Evolutionary conservation across 2,113 vertebrate species (phyloP), one percentile per base, ranked within the genome.

Genomic region (Pygoscelis antarcticus): DNA sequence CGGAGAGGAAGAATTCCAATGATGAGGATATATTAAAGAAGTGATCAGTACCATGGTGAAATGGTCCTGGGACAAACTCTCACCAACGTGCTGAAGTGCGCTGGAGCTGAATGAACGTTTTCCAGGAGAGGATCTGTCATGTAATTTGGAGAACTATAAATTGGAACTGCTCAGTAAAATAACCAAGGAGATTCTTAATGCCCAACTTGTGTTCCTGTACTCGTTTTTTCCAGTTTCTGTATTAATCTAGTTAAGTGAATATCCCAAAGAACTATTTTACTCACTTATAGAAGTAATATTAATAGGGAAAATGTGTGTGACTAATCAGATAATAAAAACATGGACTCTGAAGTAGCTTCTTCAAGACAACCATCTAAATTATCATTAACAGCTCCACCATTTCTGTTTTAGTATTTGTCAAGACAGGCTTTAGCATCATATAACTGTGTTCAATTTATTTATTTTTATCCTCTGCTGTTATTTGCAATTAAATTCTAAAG

Each of bases 401-500:
- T 86, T 90, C 93, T 94, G 30, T 69, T 93, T 77, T 49, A 89
- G 61, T 87, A 49, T 95, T 97, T 94, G 46, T 93, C 69, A 90
- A 89, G 83, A 83, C 83, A 94, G 83, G 38, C 42, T 96, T 96
- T 74, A 93, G 82, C 83, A 60, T 85, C 76, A 49, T 90, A 60
- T 87, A 92, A 85, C 60, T 88, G 84, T 85, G 40, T 80, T 96
- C 58, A 94, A 86, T 72, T 88, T 95, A 93, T 94, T 94, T 97
- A 79, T 91, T 95, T 96, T 90, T 93, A 96, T 84, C 55, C n/a
- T 91, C 44, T 92, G 61, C 74, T 94, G 58, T 87, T 90, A 91
- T 82, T 83, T 96, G 83, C 55, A 89, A 70, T 87, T 95, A 92
- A 84, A 81, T 78, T 87, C 90, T 90, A 79, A 93, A 90, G 81